These are phyloP conservation scores for Dicyrtoma fusca DNA, from an alignment of 2,888 invertebrate genomes.

Conservation along the genomic window DNA sequence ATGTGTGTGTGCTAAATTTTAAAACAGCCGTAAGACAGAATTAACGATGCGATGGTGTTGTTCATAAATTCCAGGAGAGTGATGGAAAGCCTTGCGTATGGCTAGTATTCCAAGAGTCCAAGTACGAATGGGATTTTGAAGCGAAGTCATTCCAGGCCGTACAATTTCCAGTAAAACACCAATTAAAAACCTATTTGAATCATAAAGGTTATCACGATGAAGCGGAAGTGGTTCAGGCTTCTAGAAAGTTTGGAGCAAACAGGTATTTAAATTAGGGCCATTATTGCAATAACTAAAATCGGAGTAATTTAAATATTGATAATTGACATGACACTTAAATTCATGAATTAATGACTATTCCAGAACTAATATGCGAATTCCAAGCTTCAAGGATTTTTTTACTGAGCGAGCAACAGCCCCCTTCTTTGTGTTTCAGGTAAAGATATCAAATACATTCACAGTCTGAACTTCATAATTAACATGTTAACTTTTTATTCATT, in stretches of 20 bases:
- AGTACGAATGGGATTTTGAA: conserved; percentile 86
- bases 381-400: conserved; percentile 95
- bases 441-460: neutral
- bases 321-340: no score
- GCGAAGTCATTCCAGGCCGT: conserved; percentile 79
- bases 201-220: conserved; percentile 90
- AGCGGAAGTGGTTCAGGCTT: conserved; percentile 72
- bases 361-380: conserved; percentile 80
- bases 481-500: no score
- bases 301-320: no score
- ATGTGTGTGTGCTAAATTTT: no score
- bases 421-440: conserved; percentile 95
- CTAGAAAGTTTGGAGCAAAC: conserved; percentile 86
- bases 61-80: conserved; percentile 59
- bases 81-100: conserved; percentile 68
- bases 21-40: no score
- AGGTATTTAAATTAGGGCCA: conserved; percentile 65
- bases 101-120: conserved; percentile 97
- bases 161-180: conserved; percentile 79
- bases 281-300: no score
- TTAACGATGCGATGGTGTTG: no score
- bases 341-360: conserved; percentile 40
- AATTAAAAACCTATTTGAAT: conserved; percentile 73
- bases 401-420: conserved; percentile 98
- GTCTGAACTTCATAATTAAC: no score